These are phyloP conservation scores for Crocuta crocuta DNA, from an alignment of 2,113 vertebrate species.

Conservation along the genomic window DNA sequence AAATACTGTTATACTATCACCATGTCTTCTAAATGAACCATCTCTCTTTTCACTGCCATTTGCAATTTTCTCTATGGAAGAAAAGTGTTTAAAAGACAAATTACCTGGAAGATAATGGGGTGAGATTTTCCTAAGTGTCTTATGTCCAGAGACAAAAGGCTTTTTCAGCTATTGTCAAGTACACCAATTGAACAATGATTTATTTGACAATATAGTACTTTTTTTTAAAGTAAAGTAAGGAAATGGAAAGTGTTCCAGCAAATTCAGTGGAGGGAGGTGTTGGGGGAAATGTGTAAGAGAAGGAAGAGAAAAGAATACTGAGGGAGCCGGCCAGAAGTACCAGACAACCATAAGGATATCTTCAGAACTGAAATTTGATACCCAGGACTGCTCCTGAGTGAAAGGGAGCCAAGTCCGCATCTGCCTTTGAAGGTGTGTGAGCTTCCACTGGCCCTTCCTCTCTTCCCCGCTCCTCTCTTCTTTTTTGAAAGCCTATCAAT, in stretches of 20 bases:
- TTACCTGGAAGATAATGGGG: slow-evolving; percentile 13
- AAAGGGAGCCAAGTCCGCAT: neutral
- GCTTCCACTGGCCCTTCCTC: neutral
- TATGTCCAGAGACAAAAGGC: slow-evolving; percentile 12
- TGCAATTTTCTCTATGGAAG: slow-evolving; percentile 40
- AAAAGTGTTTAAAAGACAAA: slow-evolving; percentile 52
- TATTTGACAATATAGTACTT: neutral
- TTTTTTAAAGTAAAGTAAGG: neutral
- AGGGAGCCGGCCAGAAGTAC: neutral
- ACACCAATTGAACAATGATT: neutral
- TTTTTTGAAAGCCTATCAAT: slow-evolving; percentile 11
- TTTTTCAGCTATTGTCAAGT: neutral
- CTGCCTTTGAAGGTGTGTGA: neutral
- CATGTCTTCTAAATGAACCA: slow-evolving; percentile 20
- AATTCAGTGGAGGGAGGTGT: neutral
- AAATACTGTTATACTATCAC: slow-evolving; percentile 21
- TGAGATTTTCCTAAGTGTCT: slow-evolving; percentile 56
- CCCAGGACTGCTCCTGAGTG: neutral
- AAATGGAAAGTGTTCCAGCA: neutral
- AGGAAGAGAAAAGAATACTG: neutral
- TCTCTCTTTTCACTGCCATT: slow-evolving; percentile 45
- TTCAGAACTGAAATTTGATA: neutral
- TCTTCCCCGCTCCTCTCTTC: neutral
- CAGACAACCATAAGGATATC: neutral
- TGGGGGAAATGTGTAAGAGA: neutral